These are phyloP conservation scores for Dendronephthya gigantea DNA, from an alignment of 64 coral and sea anemone genomes.

Conservation along the genomic window DNA sequence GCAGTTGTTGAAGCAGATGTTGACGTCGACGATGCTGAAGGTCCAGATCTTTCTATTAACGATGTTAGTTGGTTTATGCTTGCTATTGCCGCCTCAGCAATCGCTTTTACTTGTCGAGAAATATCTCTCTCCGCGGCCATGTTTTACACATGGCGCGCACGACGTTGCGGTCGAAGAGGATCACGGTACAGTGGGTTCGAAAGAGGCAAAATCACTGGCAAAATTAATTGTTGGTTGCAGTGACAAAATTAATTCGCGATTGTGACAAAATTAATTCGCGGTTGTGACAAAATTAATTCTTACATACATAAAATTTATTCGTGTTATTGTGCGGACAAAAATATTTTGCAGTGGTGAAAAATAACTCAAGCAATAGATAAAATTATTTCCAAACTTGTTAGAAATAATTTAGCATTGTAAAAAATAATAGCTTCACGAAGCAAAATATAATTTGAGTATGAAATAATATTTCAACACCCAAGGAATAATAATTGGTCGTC, in stretches of 20 bases:
- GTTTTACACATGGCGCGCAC: no score
- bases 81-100: constrained; percentile 32
- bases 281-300: background rate
- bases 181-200: background rate
- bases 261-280: no score
- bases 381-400: background rate
- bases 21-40: background rate
- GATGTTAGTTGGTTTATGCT: constrained; percentile 38
- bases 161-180: no score
- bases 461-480: no score
- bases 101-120: constrained; percentile 27
- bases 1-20: background rate
- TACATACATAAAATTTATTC: background rate
- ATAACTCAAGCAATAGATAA: background rate
- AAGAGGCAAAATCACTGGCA: background rate
- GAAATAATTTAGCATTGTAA: no score
- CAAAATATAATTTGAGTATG: no score
- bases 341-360: no score
- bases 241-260: background rate
- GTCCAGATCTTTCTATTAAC: constrained; percentile 18
- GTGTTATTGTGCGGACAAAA: no score
- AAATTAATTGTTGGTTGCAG: background rate
- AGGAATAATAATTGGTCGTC: no score
- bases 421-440: no score
- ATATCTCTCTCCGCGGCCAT: background rate